Base-by-base conservation (phyloP, 2,888 invertebrate species). In the Drosophila anceps region DNA sequence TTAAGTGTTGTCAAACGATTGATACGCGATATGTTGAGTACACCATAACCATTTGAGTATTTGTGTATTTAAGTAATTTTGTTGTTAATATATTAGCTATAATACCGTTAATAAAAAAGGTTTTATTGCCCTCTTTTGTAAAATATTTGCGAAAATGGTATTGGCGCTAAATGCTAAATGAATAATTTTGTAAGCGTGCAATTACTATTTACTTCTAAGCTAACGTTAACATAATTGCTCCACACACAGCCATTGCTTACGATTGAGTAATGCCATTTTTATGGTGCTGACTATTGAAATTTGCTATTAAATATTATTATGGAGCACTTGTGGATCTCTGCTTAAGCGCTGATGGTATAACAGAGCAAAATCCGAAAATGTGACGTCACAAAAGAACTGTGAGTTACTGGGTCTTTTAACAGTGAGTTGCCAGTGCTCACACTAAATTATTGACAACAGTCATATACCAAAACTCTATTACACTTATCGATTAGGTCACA, bases 1-100 rank as follows among this genome's bases (percentile, higher is more conserved):
- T 12, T n/a, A 6, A 64, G 71, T 59, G 64, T 50, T 70, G 54
- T 24, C 9, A 37, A 59, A 69, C 57, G 39, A 4, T 24, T 10
- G 9, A 1, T 18, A n/a, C 10, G 5, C 7, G 35, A n/a, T 13
- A 27, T 13, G 2, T 5, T 15, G 15, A 43, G 13, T 41, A 1
- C 8, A 44, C 4, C 7, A 24, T 12, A n/a, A 46, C 44, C 58
- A 35, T 35, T 46, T 13, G 39, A 27, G 54, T 27, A n/a, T 12
- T 8, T 15, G 1, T 8, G 8, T 8, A 44, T 2, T 29, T 41
- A 6, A n/a, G n/a, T n/a, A n/a, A n/a, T 44, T 24, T 12, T 20
- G 5, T 44, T 24, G 24, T 9, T 24, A 24, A 24, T 24, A 24
- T 3, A 3, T 24, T 24, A 24, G 24, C 24, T 24, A 24, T 24